Evolutionary conservation across 1,140 invertebrate genomes (phyloP), one percentile per base, ranked within the genome.

Genomic region (Lucilia cuprina): DNA sequence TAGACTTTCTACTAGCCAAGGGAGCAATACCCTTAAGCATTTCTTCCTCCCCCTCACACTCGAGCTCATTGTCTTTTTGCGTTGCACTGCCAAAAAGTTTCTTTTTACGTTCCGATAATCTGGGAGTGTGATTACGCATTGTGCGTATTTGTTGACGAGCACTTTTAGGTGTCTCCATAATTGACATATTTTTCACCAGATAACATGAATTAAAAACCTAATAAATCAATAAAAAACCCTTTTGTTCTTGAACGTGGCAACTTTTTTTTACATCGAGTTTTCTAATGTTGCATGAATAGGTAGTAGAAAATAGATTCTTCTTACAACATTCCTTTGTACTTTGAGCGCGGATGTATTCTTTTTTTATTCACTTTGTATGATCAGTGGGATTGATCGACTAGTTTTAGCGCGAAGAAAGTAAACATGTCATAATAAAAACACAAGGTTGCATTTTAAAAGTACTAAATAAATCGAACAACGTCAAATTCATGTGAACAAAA

Each of bases 101-200:
- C 8, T 88, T 88, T 50, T 90, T 90, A 7, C 89, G 85, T 75
- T 88, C 89, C 12, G 89, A 90, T 14, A 87, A 83, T 5, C 87
- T 85, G 10, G 89, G 89, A 13, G 89, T 90, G 34, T 86, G 83
- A 41, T 74, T 83, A 25, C 89, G 87, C 19, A 77, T 82, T 41
- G 85, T 70, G 7, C 87, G 87, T 50, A n/a, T 34, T 41, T 80
- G 78, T 70, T 80, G 77, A 21, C 49, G 75, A 85, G 83, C 87
- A 80, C 85, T 86, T 74, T 83, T 87, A 35, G 89, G 89, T 65
- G 89, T 90, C 70, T 90, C 87, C 89, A 90, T 90, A 19, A 82
- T 86, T 60, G 83, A 82, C 5, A 35, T 21, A 41, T 5, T 14
- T 34, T 35, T 35, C 34, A 77, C 41, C 12, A 5, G 50, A 55